Conservation (phyloP, 1,140 invertebrate species). For the Drosophila gunungcola region DNA sequence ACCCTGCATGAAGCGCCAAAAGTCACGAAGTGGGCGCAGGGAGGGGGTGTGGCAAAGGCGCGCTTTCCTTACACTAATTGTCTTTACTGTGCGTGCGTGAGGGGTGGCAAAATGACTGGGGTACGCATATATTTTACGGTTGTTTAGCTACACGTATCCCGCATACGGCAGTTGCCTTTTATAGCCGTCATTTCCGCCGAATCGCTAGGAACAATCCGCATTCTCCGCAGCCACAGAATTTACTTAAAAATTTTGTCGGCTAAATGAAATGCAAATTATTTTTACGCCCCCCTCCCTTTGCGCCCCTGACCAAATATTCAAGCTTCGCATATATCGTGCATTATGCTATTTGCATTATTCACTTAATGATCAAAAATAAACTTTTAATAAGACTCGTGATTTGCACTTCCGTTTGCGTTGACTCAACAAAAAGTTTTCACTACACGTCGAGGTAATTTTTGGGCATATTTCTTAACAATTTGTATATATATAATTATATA, state of each 20-base stretch:
- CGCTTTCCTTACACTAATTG: slow-evolving; percentile 74
- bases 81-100: slow-evolving; percentile 69
- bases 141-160: slow-evolving; percentile 74
- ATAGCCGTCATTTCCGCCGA: slow-evolving; percentile 63
- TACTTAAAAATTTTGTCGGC: slow-evolving; percentile 50
- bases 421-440: slow-evolving; percentile 57
- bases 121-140: slow-evolving; percentile 77
- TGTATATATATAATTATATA: not conserved
- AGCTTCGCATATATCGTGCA: slow-evolving; percentile 9
- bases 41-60: slow-evolving; percentile 21
- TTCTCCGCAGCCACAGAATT: slow-evolving; percentile 47
- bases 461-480: not conserved
- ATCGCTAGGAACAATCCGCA: slow-evolving; percentile 37
- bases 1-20: slow-evolving; percentile 63
- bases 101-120: slow-evolving; percentile 8
- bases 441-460: not conserved
- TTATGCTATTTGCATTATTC: slow-evolving; percentile 52
- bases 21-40: slow-evolving; percentile 62
- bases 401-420: slow-evolving; percentile 68
- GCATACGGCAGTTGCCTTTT: slow-evolving; percentile 73
- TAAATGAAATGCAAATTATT: slow-evolving; percentile 69
- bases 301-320: slow-evolving; percentile 63
- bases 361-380: slow-evolving; percentile 75
- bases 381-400: slow-evolving; percentile 66
- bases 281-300: slow-evolving; percentile 21